phyloP scores from a whole-genome alignment of 2,888 invertebrate genomes.

The Euplagia quadripunctaria region DNA sequence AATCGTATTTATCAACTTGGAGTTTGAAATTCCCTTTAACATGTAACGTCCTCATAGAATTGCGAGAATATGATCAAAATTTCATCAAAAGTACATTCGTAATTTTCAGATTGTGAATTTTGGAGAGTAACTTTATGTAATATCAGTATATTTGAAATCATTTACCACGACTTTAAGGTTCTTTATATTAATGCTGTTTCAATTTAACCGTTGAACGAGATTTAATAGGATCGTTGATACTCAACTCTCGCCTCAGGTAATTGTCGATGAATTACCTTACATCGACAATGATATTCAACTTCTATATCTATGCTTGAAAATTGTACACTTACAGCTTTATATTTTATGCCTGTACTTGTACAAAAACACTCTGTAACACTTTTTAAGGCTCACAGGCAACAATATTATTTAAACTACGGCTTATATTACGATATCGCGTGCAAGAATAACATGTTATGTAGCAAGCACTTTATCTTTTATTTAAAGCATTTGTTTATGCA shows the following conservation, averaged over 20 bases:
- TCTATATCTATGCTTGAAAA: not conserved
- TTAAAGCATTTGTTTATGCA: slow-evolving; percentile 13
- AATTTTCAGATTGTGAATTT: not conserved
- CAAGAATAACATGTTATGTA: slow-evolving; percentile 7
- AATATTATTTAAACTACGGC: slow-evolving; percentile 9
- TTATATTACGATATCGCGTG: slow-evolving; percentile 9
- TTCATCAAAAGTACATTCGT: not conserved
- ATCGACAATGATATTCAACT: not conserved
- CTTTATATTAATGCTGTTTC: not conserved
- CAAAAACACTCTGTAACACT: slow-evolving; percentile 9
- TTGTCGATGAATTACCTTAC: not conserved
- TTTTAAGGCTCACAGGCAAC: slow-evolving; percentile 5
- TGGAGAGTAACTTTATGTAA: not conserved
- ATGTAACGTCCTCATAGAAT: not conserved
- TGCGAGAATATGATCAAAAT: not conserved
- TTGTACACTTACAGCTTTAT: not conserved
- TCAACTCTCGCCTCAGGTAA: not conserved
- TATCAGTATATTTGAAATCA: not conserved
- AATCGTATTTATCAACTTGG: not conserved
- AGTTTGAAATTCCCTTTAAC: not conserved
- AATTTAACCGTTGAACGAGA: not conserved
- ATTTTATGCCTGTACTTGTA: no score
- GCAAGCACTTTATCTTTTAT: slow-evolving; percentile 8
- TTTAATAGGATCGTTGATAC: not conserved
- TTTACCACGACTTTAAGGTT: not conserved